Conservation (phyloP, 2,888 invertebrate species). For the Bursaphelenchus okinawaensis region DNA sequence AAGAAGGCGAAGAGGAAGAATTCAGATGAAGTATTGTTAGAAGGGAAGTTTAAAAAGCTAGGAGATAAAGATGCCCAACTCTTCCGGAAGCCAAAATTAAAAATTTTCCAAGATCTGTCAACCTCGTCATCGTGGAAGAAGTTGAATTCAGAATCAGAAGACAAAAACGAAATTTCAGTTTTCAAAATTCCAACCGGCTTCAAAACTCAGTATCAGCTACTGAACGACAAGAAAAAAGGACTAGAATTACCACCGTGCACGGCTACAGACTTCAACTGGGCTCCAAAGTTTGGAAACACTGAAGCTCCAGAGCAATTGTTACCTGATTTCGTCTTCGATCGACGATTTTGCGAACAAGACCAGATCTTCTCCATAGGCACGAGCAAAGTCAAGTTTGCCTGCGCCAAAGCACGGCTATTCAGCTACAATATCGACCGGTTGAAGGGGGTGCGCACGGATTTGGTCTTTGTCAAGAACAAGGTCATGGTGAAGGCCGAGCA, state of each 20-base stretch:
- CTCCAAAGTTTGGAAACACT: background rate
- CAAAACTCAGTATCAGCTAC: too few relatives aligned
- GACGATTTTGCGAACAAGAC: background rate
- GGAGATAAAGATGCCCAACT: too few relatives aligned
- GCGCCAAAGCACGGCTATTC: background rate
- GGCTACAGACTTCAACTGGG: background rate
- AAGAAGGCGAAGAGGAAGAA: too few relatives aligned
- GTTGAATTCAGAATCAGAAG: too few relatives aligned
- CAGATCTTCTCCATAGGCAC: background rate
- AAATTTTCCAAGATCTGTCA: too few relatives aligned
- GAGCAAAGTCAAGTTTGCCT: background rate
- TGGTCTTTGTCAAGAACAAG: background rate
- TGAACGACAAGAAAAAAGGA: too few relatives aligned
- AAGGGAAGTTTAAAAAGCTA: too few relatives aligned
- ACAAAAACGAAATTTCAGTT: too few relatives aligned
- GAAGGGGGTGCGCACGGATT: background rate
- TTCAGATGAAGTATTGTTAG: too few relatives aligned
- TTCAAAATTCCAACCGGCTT: too few relatives aligned
- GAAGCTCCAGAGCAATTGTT: background rate
- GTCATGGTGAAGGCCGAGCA: background rate
- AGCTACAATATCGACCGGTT: background rate
- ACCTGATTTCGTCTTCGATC: background rate
- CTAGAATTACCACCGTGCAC: background rate
- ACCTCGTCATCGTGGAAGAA: too few relatives aligned
- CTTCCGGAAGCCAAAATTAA: too few relatives aligned